Evolutionary conservation across 2,888 invertebrate genomes (phyloP).

Genomic region (Ariolimax columbianus): DNA sequence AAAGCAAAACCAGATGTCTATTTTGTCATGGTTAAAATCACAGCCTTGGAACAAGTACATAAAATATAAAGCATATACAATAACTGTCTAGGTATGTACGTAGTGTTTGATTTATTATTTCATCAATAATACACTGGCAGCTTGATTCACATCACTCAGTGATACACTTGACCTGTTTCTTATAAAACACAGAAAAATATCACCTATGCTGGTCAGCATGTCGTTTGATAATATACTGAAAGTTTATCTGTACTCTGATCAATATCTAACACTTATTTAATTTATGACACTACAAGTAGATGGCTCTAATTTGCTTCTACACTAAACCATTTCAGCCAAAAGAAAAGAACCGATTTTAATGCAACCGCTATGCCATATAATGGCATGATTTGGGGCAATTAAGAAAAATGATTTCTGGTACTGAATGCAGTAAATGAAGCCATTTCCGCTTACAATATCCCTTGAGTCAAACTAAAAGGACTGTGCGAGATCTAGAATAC

Average conservation of each 20-base stretch:
- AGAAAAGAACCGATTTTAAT: not conserved
- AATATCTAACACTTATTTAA: not conserved
- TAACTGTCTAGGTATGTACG: not conserved
- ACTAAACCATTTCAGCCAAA: not conserved
- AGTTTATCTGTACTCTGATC: not conserved
- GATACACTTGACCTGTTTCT: not conserved
- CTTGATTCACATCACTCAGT: not conserved
- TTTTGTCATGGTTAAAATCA: constrained; percentile 7
- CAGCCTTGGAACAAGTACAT: constrained; percentile 21
- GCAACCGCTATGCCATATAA: too few relatives aligned
- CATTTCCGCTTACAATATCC: too few relatives aligned
- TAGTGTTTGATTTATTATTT: not conserved
- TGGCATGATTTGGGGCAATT: too few relatives aligned
- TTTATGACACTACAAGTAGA: not conserved
- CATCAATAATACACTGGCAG: not conserved
- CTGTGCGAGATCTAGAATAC: too few relatives aligned
- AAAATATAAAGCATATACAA: not conserved
- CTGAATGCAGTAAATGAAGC: not conserved
- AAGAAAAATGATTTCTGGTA: too few relatives aligned
- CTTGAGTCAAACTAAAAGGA: not conserved
- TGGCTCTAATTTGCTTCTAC: not conserved
- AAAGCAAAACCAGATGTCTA: not conserved
- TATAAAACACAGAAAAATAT: not conserved
- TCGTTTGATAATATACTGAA: not conserved
- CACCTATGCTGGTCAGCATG: too few relatives aligned